Base-by-base conservation (phyloP, 2,797 vertebrate genomes). In the Urophycis tenuis region DNA sequence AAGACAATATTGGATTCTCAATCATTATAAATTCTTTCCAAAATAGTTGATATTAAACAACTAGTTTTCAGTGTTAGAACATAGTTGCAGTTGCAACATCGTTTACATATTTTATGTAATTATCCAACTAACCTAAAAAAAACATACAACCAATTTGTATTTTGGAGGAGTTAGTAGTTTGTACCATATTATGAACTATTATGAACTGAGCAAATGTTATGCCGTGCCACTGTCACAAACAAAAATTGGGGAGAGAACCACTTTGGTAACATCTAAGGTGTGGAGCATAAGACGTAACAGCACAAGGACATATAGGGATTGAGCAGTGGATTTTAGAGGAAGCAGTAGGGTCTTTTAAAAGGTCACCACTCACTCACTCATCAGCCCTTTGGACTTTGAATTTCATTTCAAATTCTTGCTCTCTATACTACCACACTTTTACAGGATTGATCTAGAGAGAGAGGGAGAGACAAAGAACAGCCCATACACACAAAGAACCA, bases 401-500 rank as follows among this genome's bases (percentile, higher is more conserved):
- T 53, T 53, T 49, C 22, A 2, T n/a, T 60, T 60, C 25, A 60
- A 60, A 19, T 60, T 2, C 19, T 60, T 60, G 53, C 53, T 60
- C 53, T 60, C 53, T 60, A n/a, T n/a, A 60, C 53, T n/a, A 25
- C 53, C 53, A 60, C 53, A 60, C 53, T n/a, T 60, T 60, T 60
- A 60, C 53, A 25, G 53, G 22, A n/a, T 60, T 60, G 53, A n/a
- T 60, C 53, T 60, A n/a, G 41, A 45, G 11, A 8, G 11, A 45
- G 11, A 17, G 41, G 17, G 41, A 17, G 41, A 45, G 41, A 8
- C 4, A 45, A 64, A 64, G 5, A 75, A 81, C 67, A 53, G 72
- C 49, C 74, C 49, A 70, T 34, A 79, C 71, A 53, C 53, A 77
- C 29, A 77, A 72, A 78, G 70, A 33, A 33, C 31, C 9, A 41